phyloP scores from a whole-genome alignment of 2,113 vertebrate species.

The Hiodon tergisus region DNA sequence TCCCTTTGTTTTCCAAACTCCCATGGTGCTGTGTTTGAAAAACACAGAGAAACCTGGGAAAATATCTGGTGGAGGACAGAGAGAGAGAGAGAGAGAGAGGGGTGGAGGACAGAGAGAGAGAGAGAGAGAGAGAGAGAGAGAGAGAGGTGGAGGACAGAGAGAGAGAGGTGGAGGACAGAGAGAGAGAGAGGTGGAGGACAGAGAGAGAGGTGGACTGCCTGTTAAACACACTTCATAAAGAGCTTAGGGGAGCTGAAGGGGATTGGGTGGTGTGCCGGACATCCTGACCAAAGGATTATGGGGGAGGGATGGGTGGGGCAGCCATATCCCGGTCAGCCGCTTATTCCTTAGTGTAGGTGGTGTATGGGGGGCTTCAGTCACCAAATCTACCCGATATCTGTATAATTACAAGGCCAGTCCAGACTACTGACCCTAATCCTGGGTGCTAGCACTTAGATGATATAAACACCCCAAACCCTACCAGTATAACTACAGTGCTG shows the following conservation, averaged over 20 bases:
- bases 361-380: background rate
- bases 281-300: constrained; percentile 23
- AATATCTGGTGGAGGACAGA: too few relatives aligned
- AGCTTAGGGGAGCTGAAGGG: constrained; percentile 28
- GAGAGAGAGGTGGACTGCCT: constrained; percentile 2
- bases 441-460: too few relatives aligned
- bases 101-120: too few relatives aligned
- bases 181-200: background rate
- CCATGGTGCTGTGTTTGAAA: too few relatives aligned
- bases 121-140: constrained; percentile 19
- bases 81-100: too few relatives aligned
- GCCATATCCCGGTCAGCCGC: background rate
- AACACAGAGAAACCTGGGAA: too few relatives aligned
- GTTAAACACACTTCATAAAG: constrained; percentile 28
- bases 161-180: background rate
- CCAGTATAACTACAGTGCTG: too few relatives aligned
- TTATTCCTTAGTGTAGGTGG: background rate
- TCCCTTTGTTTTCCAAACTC: too few relatives aligned
- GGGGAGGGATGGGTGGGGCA: background rate
- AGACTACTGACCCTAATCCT: constrained; percentile 7
- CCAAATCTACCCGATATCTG: background rate
- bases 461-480: too few relatives aligned
- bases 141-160: background rate
- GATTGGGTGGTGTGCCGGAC: background rate
- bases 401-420: background rate